Conservation (phyloP, 1,140 invertebrate species). For the Drosophila auraria region DNA sequence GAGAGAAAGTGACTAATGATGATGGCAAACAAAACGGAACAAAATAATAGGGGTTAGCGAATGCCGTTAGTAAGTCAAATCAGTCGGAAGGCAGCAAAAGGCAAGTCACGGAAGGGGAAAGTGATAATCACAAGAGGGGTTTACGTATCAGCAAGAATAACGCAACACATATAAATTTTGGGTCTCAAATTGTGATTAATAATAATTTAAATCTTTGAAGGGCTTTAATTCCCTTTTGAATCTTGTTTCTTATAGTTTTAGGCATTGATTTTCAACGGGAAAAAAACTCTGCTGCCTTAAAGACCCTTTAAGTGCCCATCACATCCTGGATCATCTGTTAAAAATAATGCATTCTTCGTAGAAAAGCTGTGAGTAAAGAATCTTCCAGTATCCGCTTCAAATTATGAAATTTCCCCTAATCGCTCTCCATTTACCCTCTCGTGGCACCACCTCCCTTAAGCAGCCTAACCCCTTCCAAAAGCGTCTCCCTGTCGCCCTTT, state of each 20-base stretch:
- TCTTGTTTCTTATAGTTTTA: too few relatives aligned
- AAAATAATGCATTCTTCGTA: too few relatives aligned
- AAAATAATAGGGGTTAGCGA: conserved; percentile 42
- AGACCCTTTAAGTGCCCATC: too few relatives aligned
- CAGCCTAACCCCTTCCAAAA: background rate
- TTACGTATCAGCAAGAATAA: too few relatives aligned
- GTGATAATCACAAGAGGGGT: too few relatives aligned
- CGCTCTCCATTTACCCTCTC: background rate
- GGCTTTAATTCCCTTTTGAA: too few relatives aligned
- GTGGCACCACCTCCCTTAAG: background rate
- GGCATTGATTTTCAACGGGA: too few relatives aligned
- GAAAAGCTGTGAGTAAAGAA: background rate
- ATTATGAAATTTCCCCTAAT: background rate
- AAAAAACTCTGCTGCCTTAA: too few relatives aligned
- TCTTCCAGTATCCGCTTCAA: background rate
- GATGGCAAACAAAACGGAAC: conserved; percentile 38
- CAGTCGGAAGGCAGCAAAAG: background rate
- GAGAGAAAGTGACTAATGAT: conserved; percentile 45
- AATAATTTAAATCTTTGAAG: too few relatives aligned
- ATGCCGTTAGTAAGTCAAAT: conserved; percentile 23
- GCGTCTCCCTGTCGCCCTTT: background rate
- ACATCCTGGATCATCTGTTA: too few relatives aligned
- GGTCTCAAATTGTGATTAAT: too few relatives aligned
- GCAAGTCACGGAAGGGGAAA: background rate
- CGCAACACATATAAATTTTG: too few relatives aligned